These are phyloP conservation scores for Ochlodes sylvanus DNA, from an alignment of 2,888 invertebrate species.

Conservation along the genomic window DNA sequence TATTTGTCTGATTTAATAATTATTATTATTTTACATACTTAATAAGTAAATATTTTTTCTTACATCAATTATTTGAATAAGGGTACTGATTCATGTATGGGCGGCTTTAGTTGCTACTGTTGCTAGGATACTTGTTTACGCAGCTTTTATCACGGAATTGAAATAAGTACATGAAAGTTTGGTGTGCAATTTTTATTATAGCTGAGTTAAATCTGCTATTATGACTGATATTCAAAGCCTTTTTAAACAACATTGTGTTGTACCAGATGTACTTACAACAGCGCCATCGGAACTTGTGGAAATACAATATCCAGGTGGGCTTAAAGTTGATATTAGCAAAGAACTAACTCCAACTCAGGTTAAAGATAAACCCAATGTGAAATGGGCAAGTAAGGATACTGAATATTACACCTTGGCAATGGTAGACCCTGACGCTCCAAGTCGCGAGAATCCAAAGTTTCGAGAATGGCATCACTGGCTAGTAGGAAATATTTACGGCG, in stretches of 20 bases:
- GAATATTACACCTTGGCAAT: conserved; percentile 87
- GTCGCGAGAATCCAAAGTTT: conserved; percentile 87
- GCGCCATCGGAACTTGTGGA: conserved; percentile 81
- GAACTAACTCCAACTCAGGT: conserved; percentile 90
- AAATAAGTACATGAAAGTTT: not conserved
- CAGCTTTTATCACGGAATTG: not conserved
- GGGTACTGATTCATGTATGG: not conserved
- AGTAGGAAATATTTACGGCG: conserved; percentile 89
- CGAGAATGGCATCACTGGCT: conserved; percentile 93
- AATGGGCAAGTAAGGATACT: conserved; percentile 85
- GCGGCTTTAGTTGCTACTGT: conserved; percentile 12
- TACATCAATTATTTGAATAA: not conserved
- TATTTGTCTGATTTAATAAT: too few relatives aligned
- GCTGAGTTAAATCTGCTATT: not conserved
- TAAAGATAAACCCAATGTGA: conserved; percentile 87
- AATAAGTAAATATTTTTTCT: too few relatives aligned
- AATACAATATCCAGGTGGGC: conserved; percentile 80
- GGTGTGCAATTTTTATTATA: not conserved
- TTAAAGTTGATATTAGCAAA: conserved; percentile 85
- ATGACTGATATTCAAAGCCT: conserved; percentile 64
- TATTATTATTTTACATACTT: too few relatives aligned
- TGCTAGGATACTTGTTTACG: conserved; percentile 38
- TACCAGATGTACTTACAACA: conserved; percentile 88
- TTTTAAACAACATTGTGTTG: conserved; percentile 82
- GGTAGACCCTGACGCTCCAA: conserved; percentile 92